Evolutionary conservation across 30 jellyfish, hydroid and myxozoan genomes (phyloP).

Genomic region (Aurelia sp.): DNA sequence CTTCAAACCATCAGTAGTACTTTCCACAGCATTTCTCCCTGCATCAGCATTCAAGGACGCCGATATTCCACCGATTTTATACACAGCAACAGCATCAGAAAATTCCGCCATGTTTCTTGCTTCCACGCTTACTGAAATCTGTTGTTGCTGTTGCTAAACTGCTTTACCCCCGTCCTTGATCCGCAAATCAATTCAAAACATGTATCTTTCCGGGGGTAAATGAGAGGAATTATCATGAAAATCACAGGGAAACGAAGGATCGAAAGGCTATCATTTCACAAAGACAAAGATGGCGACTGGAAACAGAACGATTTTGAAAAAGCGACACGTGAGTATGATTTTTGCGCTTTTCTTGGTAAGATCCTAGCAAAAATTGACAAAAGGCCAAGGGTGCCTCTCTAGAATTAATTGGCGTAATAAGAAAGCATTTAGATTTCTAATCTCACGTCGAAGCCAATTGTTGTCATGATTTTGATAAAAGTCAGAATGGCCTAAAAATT

Average conservation of each 20-base stretch:
- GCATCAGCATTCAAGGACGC: slow-evolving; percentile 17
- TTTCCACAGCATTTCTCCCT: neutral
- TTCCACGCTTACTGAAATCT: neutral
- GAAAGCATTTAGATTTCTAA: neutral
- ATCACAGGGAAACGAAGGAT: too few species aligned
- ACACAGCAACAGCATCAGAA: slow-evolving; percentile 13
- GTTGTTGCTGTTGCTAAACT: slow-evolving; percentile 21
- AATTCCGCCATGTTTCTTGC: slow-evolving; percentile 32
- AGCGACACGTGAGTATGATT: slow-evolving; percentile 8
- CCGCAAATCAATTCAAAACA: neutral
- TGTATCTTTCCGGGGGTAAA: too few species aligned
- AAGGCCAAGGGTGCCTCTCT: too few species aligned
- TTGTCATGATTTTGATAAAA: neutral
- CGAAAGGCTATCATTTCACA: neutral
- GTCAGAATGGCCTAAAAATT: neutral
- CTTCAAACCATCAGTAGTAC: neutral
- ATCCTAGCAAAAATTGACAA: too few species aligned
- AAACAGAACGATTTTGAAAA: neutral
- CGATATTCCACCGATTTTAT: slow-evolving; percentile 62
- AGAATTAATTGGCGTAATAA: too few species aligned
- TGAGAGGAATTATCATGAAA: too few species aligned
- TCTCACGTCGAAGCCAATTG: neutral
- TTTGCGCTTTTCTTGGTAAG: too few species aligned
- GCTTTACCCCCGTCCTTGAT: neutral
- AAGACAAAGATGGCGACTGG: slow-evolving; percentile 3